A percentile compares a stretch with the other conserved stretches of the same genome.
Conservation (phyloP, 2,797 vertebrate genomes). For the Dicrostonyx torquatus region DNA sequence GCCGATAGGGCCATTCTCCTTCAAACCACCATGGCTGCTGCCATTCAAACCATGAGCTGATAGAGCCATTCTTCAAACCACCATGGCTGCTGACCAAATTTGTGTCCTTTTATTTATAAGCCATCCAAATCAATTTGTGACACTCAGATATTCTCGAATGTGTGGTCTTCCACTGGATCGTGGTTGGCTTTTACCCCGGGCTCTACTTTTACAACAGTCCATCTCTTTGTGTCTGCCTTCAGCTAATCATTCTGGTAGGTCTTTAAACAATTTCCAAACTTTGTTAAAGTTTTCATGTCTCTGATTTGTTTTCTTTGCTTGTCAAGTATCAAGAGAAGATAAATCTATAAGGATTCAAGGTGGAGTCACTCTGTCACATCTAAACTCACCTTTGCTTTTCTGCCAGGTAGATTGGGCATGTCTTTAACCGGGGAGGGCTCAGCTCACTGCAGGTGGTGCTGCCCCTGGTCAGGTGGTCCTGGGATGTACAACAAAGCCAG, state of each 20-base stretch:
- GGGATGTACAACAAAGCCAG: no score
- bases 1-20: background rate
- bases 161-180: background rate
- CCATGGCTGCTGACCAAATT: background rate
- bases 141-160: background rate
- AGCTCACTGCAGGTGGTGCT: no score
- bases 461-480: background rate
- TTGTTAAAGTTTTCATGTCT: slow-evolving; percentile 26
- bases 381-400: slow-evolving; percentile 16
- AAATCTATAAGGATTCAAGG: background rate
- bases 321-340: background rate
- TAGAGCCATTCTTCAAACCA: background rate
- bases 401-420: background rate
- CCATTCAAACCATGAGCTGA: background rate
- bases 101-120: background rate
- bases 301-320: slow-evolving; percentile 36
- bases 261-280: slow-evolving; percentile 1
- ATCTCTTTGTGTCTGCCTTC: background rate
- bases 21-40: background rate
- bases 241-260: background rate
- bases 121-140: background rate
- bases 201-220: background rate
- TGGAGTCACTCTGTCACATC: background rate
- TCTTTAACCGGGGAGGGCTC: no score
- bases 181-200: background rate